phyloP scores from a whole-genome alignment of 1,140 invertebrate genomes.

The Coboldia fuscipes region DNA sequence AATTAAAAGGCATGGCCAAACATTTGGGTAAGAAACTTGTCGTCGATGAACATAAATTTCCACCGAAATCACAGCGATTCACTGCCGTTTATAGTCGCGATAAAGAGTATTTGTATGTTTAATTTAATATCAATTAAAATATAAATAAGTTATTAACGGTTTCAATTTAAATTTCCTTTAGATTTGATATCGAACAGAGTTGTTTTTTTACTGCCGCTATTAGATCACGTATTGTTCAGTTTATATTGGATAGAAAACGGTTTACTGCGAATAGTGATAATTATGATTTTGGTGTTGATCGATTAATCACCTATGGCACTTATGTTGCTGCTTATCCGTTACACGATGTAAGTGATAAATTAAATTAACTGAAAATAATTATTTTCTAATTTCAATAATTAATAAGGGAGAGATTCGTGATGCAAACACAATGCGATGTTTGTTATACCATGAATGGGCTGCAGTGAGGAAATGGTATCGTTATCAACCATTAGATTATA shows the following conservation, averaged over 20 bases:
- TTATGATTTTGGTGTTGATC: constrained; percentile 65
- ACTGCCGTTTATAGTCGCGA: constrained; percentile 70
- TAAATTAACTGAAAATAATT: neutral
- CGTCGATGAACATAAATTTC: constrained; percentile 42
- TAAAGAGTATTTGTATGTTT: constrained; percentile 64
- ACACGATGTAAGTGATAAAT: constrained; percentile 53
- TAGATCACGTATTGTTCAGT: constrained; percentile 72
- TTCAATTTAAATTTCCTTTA: no score
- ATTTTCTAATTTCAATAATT: constrained; percentile 2
- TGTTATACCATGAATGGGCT: constrained; percentile 73
- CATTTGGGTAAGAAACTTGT: constrained; percentile 34
- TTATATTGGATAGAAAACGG: constrained; percentile 71
- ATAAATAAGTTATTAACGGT: neutral
- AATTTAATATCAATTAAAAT: constrained; percentile 4
- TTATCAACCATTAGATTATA: constrained; percentile 71
- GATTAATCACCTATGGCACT: constrained; percentile 50
- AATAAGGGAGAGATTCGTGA: constrained; percentile 44
- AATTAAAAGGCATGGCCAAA: constrained; percentile 32
- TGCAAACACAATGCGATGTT: constrained; percentile 44
- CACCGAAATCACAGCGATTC: constrained; percentile 43
- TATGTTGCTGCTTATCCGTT: constrained; percentile 76
- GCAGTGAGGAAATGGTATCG: constrained; percentile 56
- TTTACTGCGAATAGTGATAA: constrained; percentile 43
- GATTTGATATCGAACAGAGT: constrained; percentile 59
- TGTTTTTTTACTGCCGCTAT: constrained; percentile 74